Percentiles rank a stretch among this genome's conserved stretches.
phyloP scores from a whole-genome alignment of 2,888 invertebrate species.

The Steinernema carpocapsae region DNA sequence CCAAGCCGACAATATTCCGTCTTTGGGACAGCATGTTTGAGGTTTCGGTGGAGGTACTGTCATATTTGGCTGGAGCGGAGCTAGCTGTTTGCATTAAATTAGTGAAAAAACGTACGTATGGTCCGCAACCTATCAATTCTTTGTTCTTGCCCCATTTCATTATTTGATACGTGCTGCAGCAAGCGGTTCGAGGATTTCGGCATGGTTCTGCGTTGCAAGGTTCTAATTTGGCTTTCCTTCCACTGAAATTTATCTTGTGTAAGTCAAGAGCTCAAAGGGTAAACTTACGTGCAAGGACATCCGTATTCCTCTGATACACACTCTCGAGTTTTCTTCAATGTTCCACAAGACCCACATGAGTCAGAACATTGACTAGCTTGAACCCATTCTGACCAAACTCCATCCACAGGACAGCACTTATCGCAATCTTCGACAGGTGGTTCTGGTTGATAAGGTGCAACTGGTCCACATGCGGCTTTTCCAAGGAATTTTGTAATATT shows the following conservation, averaged over 20 bases:
- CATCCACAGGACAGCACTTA: too few species aligned
- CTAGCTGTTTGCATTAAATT: background rate
- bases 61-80: background rate
- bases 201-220: background rate
- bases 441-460: too few species aligned
- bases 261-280: background rate
- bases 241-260: background rate
- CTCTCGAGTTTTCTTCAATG: background rate
- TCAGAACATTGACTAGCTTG: slow-evolving; percentile 35
- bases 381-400: slow-evolving; percentile 41
- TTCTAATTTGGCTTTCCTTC: background rate
- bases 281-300: slow-evolving; percentile 38
- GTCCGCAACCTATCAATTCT: background rate
- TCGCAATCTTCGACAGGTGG: too few species aligned
- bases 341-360: slow-evolving; percentile 38
- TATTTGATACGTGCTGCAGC: too few species aligned
- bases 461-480: too few species aligned
- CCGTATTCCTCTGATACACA: slow-evolving; percentile 32
- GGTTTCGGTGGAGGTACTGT: background rate
- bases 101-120: background rate
- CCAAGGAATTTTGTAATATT: too few species aligned
- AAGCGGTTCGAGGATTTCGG: background rate
- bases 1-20: slow-evolving; percentile 39
- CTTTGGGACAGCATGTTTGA: background rate
- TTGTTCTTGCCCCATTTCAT: too few species aligned